Conservation (phyloP, 1,140 invertebrate genomes). For the Drusus annulatus region DNA sequence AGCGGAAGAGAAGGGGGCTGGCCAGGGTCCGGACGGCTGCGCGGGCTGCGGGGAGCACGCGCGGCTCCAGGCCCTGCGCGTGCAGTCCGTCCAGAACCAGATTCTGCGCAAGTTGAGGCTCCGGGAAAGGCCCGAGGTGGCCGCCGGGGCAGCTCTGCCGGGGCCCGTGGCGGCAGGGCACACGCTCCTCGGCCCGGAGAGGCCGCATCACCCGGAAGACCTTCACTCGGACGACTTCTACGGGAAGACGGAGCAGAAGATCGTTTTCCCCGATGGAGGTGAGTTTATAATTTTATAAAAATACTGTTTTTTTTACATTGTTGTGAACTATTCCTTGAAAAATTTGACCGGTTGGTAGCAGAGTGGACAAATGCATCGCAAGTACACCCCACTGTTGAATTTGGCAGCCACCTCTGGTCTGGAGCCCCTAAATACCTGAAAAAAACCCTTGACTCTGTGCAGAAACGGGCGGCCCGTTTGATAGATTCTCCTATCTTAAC, state of each 20-base stretch:
- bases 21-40: constrained; percentile 56
- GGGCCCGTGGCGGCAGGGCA: constrained; percentile 79
- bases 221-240: constrained; percentile 81
- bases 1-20: not conserved
- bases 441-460: too few species aligned
- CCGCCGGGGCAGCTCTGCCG: constrained; percentile 72
- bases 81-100: constrained; percentile 73
- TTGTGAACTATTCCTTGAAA: too few species aligned
- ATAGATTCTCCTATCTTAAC: too few species aligned
- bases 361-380: too few species aligned
- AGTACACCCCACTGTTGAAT: too few species aligned
- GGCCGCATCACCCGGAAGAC: constrained; percentile 70
- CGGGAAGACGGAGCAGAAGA: constrained; percentile 84
- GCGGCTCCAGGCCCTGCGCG: constrained; percentile 69
- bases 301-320: too few species aligned
- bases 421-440: too few species aligned
- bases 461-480: too few species aligned
- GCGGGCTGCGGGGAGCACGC: constrained; percentile 62
- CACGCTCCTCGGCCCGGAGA: constrained; percentile 57
- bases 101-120: constrained; percentile 72
- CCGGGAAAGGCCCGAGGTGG: constrained; percentile 68
- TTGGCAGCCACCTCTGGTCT: too few species aligned
- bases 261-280: constrained; percentile 85
- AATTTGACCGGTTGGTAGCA: too few species aligned
- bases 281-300: constrained; percentile 59